phyloP scores from a whole-genome alignment of 2,113 vertebrate genomes.

The Pseudopodoces humilis region DNA sequence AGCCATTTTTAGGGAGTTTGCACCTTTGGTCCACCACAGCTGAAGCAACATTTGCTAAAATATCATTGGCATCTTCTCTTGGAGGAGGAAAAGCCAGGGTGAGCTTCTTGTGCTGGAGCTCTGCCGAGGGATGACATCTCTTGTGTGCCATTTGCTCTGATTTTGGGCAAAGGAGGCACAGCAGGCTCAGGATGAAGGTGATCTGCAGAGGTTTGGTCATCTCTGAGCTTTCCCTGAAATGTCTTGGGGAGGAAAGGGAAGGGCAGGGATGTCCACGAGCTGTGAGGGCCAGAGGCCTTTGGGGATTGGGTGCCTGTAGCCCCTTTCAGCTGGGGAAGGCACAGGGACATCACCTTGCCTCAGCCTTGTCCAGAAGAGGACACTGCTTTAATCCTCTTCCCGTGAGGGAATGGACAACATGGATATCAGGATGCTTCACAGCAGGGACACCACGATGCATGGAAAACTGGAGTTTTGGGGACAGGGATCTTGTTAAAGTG shows the following conservation, averaged over 20 bases:
- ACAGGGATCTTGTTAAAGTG: rapidly evolving
- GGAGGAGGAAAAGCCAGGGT: background rate
- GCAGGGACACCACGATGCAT: rapidly evolving
- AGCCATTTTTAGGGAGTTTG: background rate
- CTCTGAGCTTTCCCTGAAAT: background rate
- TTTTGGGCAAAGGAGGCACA: background rate
- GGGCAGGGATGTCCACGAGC: background rate
- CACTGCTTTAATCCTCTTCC: background rate
- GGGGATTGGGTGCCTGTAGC: background rate
- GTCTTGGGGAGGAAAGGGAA: background rate
- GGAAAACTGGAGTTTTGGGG: background rate
- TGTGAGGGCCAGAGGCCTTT: background rate
- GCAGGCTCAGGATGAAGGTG: background rate
- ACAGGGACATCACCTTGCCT: rapidly evolving
- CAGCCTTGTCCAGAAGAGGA: background rate
- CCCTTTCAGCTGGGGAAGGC: background rate
- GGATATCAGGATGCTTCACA: background rate
- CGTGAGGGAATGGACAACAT: background rate
- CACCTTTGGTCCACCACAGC: background rate
- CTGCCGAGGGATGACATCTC: background rate
- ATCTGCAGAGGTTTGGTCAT: background rate
- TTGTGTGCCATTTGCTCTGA: background rate
- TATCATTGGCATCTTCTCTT: background rate
- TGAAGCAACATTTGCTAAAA: background rate
- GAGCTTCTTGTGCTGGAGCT: background rate